These are phyloP conservation scores for Limulus polyphemus DNA, from an alignment of 2,888 invertebrate species.

Conservation along the genomic window DNA sequence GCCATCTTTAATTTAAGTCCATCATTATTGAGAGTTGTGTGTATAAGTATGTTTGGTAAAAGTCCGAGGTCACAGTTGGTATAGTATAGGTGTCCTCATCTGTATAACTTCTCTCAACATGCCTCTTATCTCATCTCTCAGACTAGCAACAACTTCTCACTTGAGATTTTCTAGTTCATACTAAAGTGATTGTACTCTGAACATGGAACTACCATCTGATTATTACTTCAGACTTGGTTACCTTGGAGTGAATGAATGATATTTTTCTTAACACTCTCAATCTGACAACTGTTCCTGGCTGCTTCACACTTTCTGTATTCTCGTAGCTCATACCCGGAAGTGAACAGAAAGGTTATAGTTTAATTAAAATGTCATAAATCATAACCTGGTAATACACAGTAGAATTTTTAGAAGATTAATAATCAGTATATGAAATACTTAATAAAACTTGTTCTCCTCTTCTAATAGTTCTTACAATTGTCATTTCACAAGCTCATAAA, in stretches of 20 bases:
- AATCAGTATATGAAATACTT: too few relatives aligned
- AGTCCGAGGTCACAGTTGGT: constrained; percentile 31
- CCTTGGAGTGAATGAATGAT: constrained; percentile 36
- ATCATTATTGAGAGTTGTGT: constrained; percentile 32
- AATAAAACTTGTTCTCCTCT: too few relatives aligned
- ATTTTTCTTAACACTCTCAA: constrained; percentile 41
- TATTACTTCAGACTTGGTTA: constrained; percentile 7
- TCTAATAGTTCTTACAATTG: too few relatives aligned
- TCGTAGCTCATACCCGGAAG: constrained; percentile 42
- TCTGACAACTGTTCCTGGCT: constrained; percentile 38
- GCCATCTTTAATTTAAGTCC: not conserved
- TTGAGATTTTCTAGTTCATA: constrained; percentile 33
- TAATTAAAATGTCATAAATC: too few relatives aligned
- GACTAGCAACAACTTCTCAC: constrained; percentile 32
- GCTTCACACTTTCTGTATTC: constrained; percentile 43
- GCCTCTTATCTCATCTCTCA: constrained; percentile 31
- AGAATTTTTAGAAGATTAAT: too few relatives aligned
- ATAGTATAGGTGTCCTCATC: not conserved
- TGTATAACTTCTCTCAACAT: constrained; percentile 22
- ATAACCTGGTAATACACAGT: too few relatives aligned
- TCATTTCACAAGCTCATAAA: too few relatives aligned
- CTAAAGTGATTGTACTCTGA: too few relatives aligned
- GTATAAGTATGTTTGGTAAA: constrained; percentile 37
- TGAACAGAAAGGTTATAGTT: too few relatives aligned
- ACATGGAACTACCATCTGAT: too few relatives aligned